Percentiles rank a stretch among this genome's conserved stretches.
Conservation (phyloP, 2,113 vertebrate species). For the Hipposideros armiger region DNA sequence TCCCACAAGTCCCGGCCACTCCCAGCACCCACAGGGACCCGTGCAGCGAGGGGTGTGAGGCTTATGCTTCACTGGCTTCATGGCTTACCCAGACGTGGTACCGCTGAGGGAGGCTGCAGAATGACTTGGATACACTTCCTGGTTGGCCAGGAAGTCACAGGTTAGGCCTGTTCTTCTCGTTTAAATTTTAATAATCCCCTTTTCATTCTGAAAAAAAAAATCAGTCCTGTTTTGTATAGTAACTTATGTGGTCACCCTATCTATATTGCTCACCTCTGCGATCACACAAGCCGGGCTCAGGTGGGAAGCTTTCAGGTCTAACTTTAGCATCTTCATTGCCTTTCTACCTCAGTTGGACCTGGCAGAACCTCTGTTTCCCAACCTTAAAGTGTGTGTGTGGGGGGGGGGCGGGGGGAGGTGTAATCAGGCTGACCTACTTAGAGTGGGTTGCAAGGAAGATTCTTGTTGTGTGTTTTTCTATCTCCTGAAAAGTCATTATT, state of each 20-base stretch:
- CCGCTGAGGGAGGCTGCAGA: not conserved
- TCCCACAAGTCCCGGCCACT: not conserved
- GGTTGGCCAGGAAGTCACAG: not conserved
- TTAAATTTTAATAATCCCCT: constrained; percentile 25
- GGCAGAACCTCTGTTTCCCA: constrained; percentile 31
- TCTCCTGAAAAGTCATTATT: constrained; percentile 7
- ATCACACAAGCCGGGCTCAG: not conserved
- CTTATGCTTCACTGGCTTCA: not conserved
- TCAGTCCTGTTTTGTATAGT: not conserved
- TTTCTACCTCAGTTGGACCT: not conserved
- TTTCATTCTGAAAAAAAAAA: not conserved
- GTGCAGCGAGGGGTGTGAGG: accelerated
- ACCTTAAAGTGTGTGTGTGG: not conserved
- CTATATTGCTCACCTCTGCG: not conserved
- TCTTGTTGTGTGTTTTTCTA: not conserved
- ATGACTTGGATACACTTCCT: not conserved
- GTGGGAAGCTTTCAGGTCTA: not conserved
- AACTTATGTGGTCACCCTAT: not conserved
- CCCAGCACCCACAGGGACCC: not conserved
- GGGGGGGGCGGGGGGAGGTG: not conserved
- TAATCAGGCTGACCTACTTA: constrained; percentile 62
- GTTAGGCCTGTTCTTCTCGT: constrained; percentile 6
- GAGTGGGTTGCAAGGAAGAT: not conserved
- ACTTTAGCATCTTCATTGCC: not conserved
- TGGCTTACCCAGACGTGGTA: not conserved